A percentile compares a stretch with the other conserved stretches of the same genome.
These are phyloP conservation scores for Zeugodacus cucurbitae DNA, from an alignment of 1,140 invertebrate species.

Conservation along the genomic window DNA sequence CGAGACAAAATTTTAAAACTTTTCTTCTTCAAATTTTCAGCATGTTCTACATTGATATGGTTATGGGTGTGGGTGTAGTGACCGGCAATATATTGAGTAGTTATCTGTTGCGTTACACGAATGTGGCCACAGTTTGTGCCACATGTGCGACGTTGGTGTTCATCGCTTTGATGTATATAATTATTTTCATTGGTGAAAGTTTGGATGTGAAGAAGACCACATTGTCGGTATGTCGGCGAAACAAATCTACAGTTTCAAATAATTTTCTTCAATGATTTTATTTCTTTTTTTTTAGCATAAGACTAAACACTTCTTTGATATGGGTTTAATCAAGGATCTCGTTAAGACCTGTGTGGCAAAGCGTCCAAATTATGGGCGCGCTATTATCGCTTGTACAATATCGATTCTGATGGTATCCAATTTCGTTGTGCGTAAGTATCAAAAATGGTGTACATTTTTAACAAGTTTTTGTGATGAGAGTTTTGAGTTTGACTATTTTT, in stretches of 20 bases:
- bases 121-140: neutral
- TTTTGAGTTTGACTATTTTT: no score
- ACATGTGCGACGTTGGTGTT: neutral
- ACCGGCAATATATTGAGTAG: neutral
- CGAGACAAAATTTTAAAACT: no score
- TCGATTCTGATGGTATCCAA: neutral
- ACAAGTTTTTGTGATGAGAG: no score
- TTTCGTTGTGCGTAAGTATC: neutral
- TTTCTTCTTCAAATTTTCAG: neutral
- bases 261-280: neutral
- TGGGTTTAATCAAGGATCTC: neutral
- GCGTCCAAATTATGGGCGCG: slow-evolving; percentile 16
- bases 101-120: neutral
- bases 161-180: neutral
- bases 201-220: neutral
- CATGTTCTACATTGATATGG: slow-evolving; percentile 7
- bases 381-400: neutral
- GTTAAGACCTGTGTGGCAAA: neutral
- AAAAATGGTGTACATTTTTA: neutral
- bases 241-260: neutral
- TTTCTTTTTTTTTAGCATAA: neutral
- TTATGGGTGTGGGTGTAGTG: neutral
- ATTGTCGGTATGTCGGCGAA: neutral
- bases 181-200: neutral
- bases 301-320: neutral